Conservation (phyloP, 2,113 vertebrate species). For the Misgurnus mizolepis region DNA sequence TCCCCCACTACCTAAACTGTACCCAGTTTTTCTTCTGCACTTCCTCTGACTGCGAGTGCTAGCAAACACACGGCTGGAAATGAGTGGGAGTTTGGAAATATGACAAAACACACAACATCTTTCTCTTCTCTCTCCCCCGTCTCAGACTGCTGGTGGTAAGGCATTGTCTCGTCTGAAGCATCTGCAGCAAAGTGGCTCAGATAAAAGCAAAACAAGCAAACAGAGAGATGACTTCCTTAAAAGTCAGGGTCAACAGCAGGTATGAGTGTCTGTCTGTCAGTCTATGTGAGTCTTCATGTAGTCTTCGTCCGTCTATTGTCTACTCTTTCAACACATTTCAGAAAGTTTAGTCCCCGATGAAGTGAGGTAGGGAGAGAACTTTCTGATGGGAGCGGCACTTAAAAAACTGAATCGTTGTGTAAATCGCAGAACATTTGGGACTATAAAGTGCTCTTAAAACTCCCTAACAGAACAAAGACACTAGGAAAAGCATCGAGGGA, state of each 20-base stretch:
- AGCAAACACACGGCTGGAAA: not conserved
- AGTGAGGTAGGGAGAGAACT: conserved; percentile 45
- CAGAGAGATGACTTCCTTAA: conserved; percentile 89
- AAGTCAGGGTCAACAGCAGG: conserved; percentile 94
- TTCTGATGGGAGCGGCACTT: conserved; percentile 25
- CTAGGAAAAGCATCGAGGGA: conserved; percentile 32
- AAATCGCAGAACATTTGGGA: conserved; percentile 64
- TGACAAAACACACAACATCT: conserved; percentile 2
- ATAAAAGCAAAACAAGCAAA: conserved; percentile 88
- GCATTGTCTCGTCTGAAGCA: conserved; percentile 88
- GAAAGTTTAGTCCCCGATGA: conserved; percentile 52
- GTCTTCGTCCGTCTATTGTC: not conserved
- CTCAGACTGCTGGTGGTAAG: conserved; percentile 78
- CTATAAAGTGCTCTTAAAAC: conserved; percentile 62
- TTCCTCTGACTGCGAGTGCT: conserved; percentile 14
- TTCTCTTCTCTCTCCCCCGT: conserved; percentile 39
- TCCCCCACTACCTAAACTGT: not conserved
- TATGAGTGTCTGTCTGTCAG: conserved; percentile 59
- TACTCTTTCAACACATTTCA: too few species aligned
- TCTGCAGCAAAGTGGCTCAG: conserved; percentile 86
- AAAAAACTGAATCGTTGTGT: conserved; percentile 59
- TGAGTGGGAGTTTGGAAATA: not conserved
- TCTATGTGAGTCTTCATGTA: conserved; percentile 42
- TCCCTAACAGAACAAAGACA: conserved; percentile 51
- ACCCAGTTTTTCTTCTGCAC: not conserved